phyloP scores from a whole-genome alignment of 2,888 invertebrate species.

The Bhutanitis thaidina region DNA sequence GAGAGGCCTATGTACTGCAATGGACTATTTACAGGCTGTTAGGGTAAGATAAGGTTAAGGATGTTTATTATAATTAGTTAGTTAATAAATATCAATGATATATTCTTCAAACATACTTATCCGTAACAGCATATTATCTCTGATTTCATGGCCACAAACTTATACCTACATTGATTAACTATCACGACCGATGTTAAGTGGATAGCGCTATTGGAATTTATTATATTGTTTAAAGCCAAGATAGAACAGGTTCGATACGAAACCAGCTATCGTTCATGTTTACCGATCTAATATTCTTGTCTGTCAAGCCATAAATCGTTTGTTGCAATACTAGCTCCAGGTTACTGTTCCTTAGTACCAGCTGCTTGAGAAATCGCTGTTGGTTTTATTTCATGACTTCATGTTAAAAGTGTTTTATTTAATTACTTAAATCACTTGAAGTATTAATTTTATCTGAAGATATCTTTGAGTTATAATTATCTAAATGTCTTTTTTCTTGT shows the following conservation, averaged over 20 bases:
- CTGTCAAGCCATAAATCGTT: slow-evolving; percentile 13
- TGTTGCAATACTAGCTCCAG: slow-evolving; percentile 8
- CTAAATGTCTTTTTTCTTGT: too few relatives aligned
- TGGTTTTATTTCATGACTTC: slow-evolving; percentile 12
- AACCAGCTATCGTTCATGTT: slow-evolving; percentile 19
- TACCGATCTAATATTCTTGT: slow-evolving; percentile 17
- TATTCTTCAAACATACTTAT: too few relatives aligned
- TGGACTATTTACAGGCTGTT: too few relatives aligned
- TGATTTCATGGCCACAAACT: slow-evolving; percentile 25
- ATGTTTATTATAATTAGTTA: too few relatives aligned
- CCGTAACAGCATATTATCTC: slow-evolving; percentile 15
- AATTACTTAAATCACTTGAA: not conserved
- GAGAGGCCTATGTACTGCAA: too few relatives aligned
- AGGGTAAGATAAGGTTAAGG: too few relatives aligned
- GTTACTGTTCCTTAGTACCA: slow-evolving; percentile 7
- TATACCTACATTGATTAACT: slow-evolving; percentile 26
- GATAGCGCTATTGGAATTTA: slow-evolving; percentile 24
- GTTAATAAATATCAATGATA: too few relatives aligned
- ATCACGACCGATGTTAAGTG: slow-evolving; percentile 27
- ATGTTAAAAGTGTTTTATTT: too few relatives aligned
- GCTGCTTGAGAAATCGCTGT: slow-evolving; percentile 4
- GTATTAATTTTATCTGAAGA: too few relatives aligned
- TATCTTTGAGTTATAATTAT: too few relatives aligned
- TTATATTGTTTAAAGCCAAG: slow-evolving; percentile 22
- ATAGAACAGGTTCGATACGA: slow-evolving; percentile 16